phyloP scores from a whole-genome alignment of 2,888 invertebrate genomes.

The Selenia dentaria region DNA sequence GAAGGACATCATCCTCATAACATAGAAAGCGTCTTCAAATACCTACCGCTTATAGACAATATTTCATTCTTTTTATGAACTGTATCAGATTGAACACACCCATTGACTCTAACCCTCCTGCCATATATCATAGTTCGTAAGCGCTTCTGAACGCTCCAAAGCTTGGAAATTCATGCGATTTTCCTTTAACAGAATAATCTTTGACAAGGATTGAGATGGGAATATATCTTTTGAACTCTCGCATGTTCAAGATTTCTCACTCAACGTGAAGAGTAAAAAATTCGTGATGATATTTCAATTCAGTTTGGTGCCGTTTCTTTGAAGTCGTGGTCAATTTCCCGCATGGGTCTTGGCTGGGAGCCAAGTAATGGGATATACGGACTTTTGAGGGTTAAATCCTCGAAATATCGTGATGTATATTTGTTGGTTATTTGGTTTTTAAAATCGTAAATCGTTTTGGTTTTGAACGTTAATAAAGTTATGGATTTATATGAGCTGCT shows the following conservation, averaged over 20 bases:
- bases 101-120: conserved; percentile 21
- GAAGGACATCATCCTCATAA: conserved; percentile 5
- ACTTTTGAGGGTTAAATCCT: conserved; percentile 25
- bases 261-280: conserved; percentile 34
- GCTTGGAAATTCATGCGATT: conserved; percentile 27
- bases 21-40: conserved; percentile 4
- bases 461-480: too few species aligned
- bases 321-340: conserved; percentile 37
- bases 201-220: conserved; percentile 43
- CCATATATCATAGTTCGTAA: conserved; percentile 26
- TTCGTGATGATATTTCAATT: conserved; percentile 42
- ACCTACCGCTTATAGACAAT: conserved; percentile 4
- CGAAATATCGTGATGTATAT: conserved; percentile 22
- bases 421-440: conserved; percentile 27
- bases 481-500: too few species aligned
- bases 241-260: conserved; percentile 35
- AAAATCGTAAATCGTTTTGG: too few species aligned
- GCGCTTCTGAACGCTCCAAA: conserved; percentile 20
- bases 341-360: conserved; percentile 27
- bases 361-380: conserved; percentile 34
- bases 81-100: conserved; percentile 16
- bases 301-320: conserved; percentile 28
- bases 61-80: conserved; percentile 21
- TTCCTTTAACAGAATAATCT: conserved; percentile 30
- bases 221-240: conserved; percentile 42